Percentiles rank a stretch among this genome's conserved stretches.
Conservation (phyloP, 2,113 vertebrate species). For the Hydrolagus affinis region DNA sequence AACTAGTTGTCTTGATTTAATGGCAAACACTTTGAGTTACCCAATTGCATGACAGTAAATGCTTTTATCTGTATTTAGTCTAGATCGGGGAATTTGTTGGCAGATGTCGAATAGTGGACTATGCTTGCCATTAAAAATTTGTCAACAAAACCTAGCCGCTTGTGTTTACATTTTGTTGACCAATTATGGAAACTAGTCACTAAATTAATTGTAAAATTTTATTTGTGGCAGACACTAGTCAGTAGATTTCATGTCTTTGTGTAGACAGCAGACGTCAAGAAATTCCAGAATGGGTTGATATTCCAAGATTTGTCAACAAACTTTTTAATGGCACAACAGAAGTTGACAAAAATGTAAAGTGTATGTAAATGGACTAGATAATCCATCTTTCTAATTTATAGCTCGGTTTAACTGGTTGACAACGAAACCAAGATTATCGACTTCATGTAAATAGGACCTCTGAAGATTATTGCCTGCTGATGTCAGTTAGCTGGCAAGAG, state of each 20-base stretch:
- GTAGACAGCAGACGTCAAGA: background rate
- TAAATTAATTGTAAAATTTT: constrained; percentile 11
- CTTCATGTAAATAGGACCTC: background rate
- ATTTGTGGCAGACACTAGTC: background rate
- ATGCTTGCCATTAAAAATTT: background rate
- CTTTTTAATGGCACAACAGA: background rate
- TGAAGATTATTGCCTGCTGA: background rate
- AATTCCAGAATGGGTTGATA: constrained; percentile 3
- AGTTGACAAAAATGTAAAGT: background rate
- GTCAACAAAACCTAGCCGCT: background rate
- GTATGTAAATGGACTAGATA: background rate
- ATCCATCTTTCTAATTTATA: constrained; percentile 15
- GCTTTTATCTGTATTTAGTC: background rate
- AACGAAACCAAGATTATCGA: background rate
- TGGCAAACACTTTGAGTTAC: background rate
- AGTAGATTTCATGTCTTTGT: background rate
- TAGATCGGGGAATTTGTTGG: background rate
- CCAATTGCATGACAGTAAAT: background rate
- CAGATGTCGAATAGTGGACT: background rate
- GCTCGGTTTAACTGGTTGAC: constrained; percentile 4
- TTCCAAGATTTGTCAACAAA: constrained; percentile 14
- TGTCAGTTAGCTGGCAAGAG: background rate
- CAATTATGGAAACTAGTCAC: background rate
- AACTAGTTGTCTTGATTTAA: background rate
- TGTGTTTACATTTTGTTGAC: background rate